Percentiles rank a stretch among this genome's conserved stretches.
Evolutionary conservation across 1,140 invertebrate genomes (phyloP).

Genomic region (Calephelis virginiensis): DNA sequence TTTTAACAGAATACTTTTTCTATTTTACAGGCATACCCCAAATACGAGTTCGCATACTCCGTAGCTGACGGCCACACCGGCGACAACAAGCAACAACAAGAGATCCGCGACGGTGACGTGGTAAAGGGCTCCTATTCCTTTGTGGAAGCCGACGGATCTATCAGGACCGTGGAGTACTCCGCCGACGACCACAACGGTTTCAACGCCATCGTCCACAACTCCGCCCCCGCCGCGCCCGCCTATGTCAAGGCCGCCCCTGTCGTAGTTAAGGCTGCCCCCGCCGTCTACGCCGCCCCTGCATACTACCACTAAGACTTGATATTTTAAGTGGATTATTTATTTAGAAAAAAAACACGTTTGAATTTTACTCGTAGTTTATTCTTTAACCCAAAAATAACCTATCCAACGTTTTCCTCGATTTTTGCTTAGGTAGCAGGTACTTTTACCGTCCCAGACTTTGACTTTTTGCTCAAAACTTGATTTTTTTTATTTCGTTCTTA

Average conservation of each 20-base stretch:
- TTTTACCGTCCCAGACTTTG: too few relatives aligned
- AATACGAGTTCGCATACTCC: slow-evolving; percentile 75
- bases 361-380: too few relatives aligned
- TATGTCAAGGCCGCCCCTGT: slow-evolving; percentile 38
- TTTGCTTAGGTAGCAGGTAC: too few relatives aligned
- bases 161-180: slow-evolving; percentile 77
- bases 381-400: too few relatives aligned
- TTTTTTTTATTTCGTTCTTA: too few relatives aligned
- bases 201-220: slow-evolving; percentile 76
- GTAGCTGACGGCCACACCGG: slow-evolving; percentile 64
- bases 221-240: slow-evolving; percentile 57
- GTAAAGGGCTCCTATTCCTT: slow-evolving; percentile 79
- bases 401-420: too few relatives aligned
- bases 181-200: slow-evolving; percentile 78
- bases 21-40: slow-evolving; percentile 43
- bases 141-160: slow-evolving; percentile 78
- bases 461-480: too few relatives aligned
- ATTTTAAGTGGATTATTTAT: too few relatives aligned
- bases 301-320: neutral
- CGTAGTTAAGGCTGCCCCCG: slow-evolving; percentile 36
- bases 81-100: slow-evolving; percentile 77
- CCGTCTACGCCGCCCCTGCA: slow-evolving; percentile 31
- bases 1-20: too few relatives aligned
- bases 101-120: slow-evolving; percentile 74
- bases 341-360: too few relatives aligned